Conservation (phyloP, 2,113 vertebrate genomes). For the Eudorcas thomsonii region DNA sequence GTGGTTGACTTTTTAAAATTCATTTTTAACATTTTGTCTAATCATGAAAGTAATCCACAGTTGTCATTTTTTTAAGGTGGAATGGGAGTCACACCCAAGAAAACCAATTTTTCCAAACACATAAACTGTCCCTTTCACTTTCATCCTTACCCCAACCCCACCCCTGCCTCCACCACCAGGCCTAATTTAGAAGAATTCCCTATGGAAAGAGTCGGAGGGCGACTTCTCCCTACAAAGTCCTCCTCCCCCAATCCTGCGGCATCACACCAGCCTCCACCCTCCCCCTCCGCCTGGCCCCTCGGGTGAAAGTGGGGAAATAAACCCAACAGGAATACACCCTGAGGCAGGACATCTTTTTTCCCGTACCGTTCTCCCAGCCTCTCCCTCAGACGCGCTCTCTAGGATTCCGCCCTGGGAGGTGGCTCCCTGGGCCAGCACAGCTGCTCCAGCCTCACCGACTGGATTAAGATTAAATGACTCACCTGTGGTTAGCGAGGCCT, state of each 20-base stretch:
- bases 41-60: not conserved
- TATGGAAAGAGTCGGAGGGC: not conserved
- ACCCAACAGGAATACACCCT: not conserved
- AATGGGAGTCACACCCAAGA: not conserved
- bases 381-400: not conserved
- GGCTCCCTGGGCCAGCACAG: rapidly evolving
- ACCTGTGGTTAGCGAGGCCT: slow-evolving; percentile 9
- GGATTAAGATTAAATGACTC: slow-evolving; percentile 19
- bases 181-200: not conserved
- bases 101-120: not conserved
- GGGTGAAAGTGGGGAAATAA: not conserved
- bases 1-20: not conserved
- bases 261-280: no score
- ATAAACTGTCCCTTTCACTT: not conserved
- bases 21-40: not conserved
- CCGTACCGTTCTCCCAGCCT: not conserved
- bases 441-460: not conserved
- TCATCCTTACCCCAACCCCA: not conserved
- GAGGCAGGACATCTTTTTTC: not conserved
- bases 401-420: slow-evolving; percentile 8
- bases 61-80: not conserved
- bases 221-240: not conserved
- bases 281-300: not conserved
- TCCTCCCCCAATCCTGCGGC: rapidly evolving
- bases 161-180: rapidly evolving